These are phyloP conservation scores for Conopomorpha cramerella DNA, from an alignment of 1,140 invertebrate species.

Conservation along the genomic window DNA sequence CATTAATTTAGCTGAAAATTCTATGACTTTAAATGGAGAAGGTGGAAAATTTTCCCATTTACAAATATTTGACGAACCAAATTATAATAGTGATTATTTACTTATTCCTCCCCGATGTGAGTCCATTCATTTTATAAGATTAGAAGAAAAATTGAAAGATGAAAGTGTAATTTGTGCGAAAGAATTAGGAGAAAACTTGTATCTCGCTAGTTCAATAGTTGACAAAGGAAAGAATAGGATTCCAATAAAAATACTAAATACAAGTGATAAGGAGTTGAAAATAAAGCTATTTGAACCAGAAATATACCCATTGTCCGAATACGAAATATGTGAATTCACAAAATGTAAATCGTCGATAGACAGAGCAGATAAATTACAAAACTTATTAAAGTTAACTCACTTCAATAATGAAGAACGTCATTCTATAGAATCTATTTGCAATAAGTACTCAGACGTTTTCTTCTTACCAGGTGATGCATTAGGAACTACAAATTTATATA, in stretches of 20 bases:
- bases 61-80: background rate
- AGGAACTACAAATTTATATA: too few relatives aligned
- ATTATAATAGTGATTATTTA: background rate
- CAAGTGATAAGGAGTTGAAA: background rate
- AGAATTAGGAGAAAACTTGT: slow-evolving; percentile 1
- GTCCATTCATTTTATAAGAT: background rate
- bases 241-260: slow-evolving; percentile 2
- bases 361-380: too few relatives aligned
- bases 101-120: slow-evolving; percentile 1
- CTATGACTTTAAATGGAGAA: background rate
- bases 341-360: too few relatives aligned
- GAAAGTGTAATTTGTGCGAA: slow-evolving; percentile 1
- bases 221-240: background rate
- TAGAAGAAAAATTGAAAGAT: background rate
- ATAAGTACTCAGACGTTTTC: too few relatives aligned
- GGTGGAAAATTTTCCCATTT: background rate
- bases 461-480: too few relatives aligned
- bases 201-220: slow-evolving; percentile 1
- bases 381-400: too few relatives aligned
- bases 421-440: too few relatives aligned
- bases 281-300: background rate
- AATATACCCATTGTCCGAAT: background rate
- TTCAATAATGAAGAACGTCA: too few relatives aligned
- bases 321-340: background rate
- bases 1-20: background rate